Evolutionary conservation across 2,113 vertebrate species (phyloP).

Genomic region (Eubucco bourcierii): DNA sequence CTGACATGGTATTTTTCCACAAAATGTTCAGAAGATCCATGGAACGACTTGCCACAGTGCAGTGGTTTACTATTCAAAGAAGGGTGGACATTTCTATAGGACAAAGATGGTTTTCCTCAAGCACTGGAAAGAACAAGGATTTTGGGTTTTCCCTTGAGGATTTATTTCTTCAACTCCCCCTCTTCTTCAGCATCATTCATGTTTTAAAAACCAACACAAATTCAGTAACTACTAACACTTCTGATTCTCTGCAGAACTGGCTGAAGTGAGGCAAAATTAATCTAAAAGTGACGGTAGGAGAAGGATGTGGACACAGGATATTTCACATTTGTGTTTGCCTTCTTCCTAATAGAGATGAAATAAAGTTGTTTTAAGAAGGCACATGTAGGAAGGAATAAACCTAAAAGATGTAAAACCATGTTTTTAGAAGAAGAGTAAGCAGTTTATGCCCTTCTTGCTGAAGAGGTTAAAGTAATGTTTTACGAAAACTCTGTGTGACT

Average conservation of each 20-base stretch:
- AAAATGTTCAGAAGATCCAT: not conserved
- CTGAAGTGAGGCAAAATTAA: not conserved
- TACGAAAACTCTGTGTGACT: not conserved
- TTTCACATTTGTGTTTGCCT: not conserved
- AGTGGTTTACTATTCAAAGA: not conserved
- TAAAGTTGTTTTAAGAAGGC: not conserved
- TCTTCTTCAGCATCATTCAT: not conserved
- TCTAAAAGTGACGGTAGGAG: not conserved
- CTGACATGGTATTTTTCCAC: not conserved
- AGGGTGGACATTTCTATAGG: rapidly evolving
- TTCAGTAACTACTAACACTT: not conserved
- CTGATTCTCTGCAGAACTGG: not conserved
- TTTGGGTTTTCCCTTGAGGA: not conserved
- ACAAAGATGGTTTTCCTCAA: not conserved
- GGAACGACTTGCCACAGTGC: not conserved
- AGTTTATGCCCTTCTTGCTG: not conserved
- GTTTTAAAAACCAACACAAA: not conserved
- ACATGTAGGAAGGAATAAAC: rapidly evolving
- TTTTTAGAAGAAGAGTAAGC: not conserved
- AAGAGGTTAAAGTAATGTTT: not conserved
- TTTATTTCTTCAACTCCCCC: not conserved
- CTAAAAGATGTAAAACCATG: not conserved
- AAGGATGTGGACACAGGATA: not conserved
- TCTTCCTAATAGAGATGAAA: not conserved
- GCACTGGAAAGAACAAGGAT: not conserved